These are phyloP conservation scores for Microtus richardsoni DNA, from an alignment of 2,113 vertebrate genomes.

Conservation along the genomic window DNA sequence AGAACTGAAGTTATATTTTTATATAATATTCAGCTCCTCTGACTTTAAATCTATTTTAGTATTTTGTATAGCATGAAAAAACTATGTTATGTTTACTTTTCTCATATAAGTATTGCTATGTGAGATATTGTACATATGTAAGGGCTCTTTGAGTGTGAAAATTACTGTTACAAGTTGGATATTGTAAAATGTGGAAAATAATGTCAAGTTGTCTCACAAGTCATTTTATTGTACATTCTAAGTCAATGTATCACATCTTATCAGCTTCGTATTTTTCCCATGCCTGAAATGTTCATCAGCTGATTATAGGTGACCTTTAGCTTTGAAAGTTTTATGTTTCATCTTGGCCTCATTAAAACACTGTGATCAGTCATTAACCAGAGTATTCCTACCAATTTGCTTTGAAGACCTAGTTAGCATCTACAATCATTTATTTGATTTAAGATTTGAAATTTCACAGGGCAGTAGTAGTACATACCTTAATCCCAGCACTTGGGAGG, in stretches of 20 bases:
- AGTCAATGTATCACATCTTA: neutral
- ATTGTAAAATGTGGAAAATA: conserved; percentile 4
- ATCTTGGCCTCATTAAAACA: neutral
- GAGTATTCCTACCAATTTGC: neutral
- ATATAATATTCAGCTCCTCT: neutral
- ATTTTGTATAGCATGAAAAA: neutral
- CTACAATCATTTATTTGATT: neutral
- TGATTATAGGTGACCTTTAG: neutral
- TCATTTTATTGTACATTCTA: neutral
- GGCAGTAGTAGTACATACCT: no score
- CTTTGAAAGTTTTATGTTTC: neutral
- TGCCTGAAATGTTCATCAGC: neutral
- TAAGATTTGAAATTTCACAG: neutral
- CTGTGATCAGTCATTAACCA: neutral
- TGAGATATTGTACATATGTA: neutral
- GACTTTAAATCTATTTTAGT: neutral
- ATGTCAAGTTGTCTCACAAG: neutral
- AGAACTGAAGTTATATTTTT: neutral
- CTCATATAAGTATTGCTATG: neutral
- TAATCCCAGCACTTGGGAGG: no score
- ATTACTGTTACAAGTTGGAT: neutral
- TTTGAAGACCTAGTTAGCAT: neutral
- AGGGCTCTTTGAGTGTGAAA: neutral
- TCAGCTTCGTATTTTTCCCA: neutral
- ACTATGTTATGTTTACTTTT: neutral